Evolutionary conservation across 92 coral and sea anemone genomes (phyloP).

Genomic region (Paramuricea clavata): DNA sequence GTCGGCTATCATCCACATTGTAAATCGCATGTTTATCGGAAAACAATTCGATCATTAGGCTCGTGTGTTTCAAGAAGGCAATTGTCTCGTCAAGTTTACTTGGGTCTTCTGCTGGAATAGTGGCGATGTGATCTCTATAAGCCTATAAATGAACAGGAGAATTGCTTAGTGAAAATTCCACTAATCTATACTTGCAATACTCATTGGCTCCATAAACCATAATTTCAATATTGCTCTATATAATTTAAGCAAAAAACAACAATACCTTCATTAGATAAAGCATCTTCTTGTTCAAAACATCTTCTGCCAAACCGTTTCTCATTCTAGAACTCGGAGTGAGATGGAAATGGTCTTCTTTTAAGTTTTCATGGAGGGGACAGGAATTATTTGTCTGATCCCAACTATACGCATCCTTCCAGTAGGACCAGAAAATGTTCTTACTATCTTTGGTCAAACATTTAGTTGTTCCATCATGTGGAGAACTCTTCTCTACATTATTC

Average conservation of each 20-base stretch:
- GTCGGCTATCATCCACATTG: neutral
- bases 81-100: constrained; percentile 19
- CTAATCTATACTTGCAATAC: too few species aligned
- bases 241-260: too few species aligned
- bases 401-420: neutral
- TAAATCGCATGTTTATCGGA: constrained; percentile 17
- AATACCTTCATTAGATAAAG: too few species aligned
- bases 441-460: neutral
- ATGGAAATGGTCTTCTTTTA: constrained; percentile 10
- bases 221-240: too few species aligned
- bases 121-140: constrained; percentile 14
- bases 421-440: constrained; percentile 4
- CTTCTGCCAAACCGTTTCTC: constrained; percentile 4
- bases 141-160: too few species aligned
- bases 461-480: neutral
- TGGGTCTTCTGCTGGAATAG: neutral
- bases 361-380: neutral
- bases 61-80: neutral
- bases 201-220: too few species aligned
- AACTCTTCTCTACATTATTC: too few species aligned
- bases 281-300: too few species aligned
- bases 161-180: too few species aligned
- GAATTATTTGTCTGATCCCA: constrained; percentile 24
- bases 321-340: constrained; percentile 2
- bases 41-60: constrained; percentile 18